Evolutionary conservation across 35 echinoderm and acorn worm genomes (phyloP).

Genomic region (Amphiura filiformis): DNA sequence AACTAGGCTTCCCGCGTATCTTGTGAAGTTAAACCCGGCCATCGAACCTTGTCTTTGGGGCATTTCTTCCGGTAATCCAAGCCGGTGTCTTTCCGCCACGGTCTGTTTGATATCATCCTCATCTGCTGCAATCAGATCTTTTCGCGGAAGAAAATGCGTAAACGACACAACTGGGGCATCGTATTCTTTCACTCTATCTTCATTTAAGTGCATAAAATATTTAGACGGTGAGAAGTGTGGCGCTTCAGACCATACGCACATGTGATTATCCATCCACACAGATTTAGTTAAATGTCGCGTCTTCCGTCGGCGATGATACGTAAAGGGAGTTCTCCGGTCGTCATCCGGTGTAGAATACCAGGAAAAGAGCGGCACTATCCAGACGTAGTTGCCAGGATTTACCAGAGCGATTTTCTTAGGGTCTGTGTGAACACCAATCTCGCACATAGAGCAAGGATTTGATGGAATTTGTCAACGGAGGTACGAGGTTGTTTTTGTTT

Average conservation of each 20-base stretch:
- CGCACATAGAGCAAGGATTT: conserved; percentile 69
- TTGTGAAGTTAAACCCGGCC: conserved; percentile 88
- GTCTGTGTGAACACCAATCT: conserved; percentile 60
- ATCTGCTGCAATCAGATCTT: conserved; percentile 66
- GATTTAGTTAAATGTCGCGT: conserved; percentile 42
- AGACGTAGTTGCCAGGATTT: conserved; percentile 34
- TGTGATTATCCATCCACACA: conserved; percentile 96
- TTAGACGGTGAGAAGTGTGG: conserved; percentile 54
- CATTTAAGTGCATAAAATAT: conserved; percentile 73
- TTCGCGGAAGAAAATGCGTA: conserved; percentile 89
- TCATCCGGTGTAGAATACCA: conserved; percentile 97
- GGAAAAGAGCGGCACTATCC: conserved; percentile 87
- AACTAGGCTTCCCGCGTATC: conserved; percentile 78
- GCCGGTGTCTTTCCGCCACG: conserved; percentile 41
- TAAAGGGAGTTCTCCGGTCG: conserved; percentile 60
- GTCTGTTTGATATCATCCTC: conserved; percentile 49
- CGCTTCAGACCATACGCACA: conserved; percentile 82
- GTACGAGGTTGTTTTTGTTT: conserved; percentile 27
- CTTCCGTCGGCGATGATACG: conserved; percentile 21
- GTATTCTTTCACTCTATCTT: conserved; percentile 49
- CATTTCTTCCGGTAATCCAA: conserved; percentile 32
- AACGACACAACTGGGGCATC: conserved; percentile 85
- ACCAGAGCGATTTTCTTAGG: conserved; percentile 47
- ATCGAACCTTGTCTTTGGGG: conserved; percentile 74
- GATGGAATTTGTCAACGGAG: conserved; percentile 81